phyloP scores from a whole-genome alignment of 2,888 invertebrate genomes.

The Tenthredo scrophulariae region DNA sequence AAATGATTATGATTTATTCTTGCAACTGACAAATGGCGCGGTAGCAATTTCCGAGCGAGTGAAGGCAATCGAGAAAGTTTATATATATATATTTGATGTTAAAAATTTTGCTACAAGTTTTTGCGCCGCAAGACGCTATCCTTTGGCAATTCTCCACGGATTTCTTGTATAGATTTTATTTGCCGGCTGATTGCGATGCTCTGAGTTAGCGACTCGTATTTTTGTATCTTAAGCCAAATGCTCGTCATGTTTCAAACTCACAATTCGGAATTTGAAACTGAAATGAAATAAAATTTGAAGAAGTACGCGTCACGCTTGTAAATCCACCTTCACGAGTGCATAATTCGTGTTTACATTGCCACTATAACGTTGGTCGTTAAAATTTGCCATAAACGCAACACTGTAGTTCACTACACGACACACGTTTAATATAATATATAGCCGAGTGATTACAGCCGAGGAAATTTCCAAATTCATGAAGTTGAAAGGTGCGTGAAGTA shows the following conservation, averaged over 20 bases:
- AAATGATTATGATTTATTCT: slow-evolving; percentile 9
- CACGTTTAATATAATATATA: slow-evolving; percentile 37
- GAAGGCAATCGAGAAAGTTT: slow-evolving; percentile 25
- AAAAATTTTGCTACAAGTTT: slow-evolving; percentile 19
- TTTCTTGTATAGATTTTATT: not conserved
- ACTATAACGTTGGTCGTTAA: slow-evolving; percentile 48
- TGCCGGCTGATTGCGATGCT: not conserved
- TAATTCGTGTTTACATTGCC: slow-evolving; percentile 52
- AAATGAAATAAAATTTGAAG: slow-evolving; percentile 50
- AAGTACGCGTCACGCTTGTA: slow-evolving; percentile 50
- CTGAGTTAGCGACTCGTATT: not conserved
- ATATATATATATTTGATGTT: not conserved
- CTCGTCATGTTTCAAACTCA: slow-evolving; percentile 28
- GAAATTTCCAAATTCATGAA: not conserved
- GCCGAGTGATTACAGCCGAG: not conserved
- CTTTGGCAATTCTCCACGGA: slow-evolving; percentile 40
- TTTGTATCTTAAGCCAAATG: not conserved
- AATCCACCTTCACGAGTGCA: slow-evolving; percentile 49
- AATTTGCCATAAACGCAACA: slow-evolving; percentile 45
- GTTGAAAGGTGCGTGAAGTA: not conserved
- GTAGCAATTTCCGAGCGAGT: not conserved
- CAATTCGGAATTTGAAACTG: slow-evolving; percentile 13
- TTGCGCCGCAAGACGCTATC: slow-evolving; percentile 6
- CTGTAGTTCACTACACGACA: slow-evolving; percentile 13
- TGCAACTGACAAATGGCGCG: not conserved